These are phyloP conservation scores for Drosophila asahinai DNA, from an alignment of 1,140 invertebrate species.

Conservation along the genomic window DNA sequence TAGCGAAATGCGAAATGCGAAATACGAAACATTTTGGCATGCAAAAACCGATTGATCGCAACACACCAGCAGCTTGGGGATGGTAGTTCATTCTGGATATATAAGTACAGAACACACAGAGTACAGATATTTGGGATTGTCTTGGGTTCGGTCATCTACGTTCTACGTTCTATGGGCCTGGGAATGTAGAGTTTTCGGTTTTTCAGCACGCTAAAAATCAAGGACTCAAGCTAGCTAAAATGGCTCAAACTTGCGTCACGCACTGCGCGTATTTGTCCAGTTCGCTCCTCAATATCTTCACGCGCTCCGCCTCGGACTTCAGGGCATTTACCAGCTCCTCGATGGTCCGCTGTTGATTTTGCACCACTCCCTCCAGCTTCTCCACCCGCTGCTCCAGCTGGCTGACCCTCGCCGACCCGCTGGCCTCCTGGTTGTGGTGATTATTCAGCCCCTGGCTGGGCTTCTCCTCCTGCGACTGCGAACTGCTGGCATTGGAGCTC, in stretches of 20 bases:
- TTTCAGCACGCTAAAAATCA: constrained; percentile 40
- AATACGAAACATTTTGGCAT: constrained; percentile 66
- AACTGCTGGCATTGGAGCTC: constrained; percentile 48
- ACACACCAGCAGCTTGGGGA: constrained; percentile 30
- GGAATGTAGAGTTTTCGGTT: constrained; percentile 52
- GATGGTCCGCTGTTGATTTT: constrained; percentile 87
- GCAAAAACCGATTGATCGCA: constrained; percentile 58
- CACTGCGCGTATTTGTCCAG: constrained; percentile 88
- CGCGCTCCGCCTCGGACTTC: constrained; percentile 87
- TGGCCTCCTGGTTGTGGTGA: constrained; percentile 47
- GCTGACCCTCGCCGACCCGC: constrained; percentile 63
- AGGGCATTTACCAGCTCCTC: constrained; percentile 87
- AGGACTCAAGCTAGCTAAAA: constrained; percentile 78
- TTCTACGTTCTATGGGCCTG: constrained; percentile 60
- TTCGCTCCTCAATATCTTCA: constrained; percentile 87
- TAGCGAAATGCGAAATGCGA: constrained; percentile 48
- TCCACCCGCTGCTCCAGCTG: constrained; percentile 86
- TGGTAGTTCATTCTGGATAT: constrained; percentile 36
- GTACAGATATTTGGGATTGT: constrained; percentile 55
- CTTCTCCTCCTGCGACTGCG: constrained; percentile 53
- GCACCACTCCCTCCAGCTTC: constrained; percentile 87
- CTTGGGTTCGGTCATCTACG: constrained; percentile 54
- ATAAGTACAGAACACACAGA: constrained; percentile 58
- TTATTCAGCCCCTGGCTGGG: constrained; percentile 44
- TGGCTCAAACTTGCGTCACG: constrained; percentile 87